Conservation (phyloP, 2,797 vertebrate genomes). For the Oreochromis mossambicus region DNA sequence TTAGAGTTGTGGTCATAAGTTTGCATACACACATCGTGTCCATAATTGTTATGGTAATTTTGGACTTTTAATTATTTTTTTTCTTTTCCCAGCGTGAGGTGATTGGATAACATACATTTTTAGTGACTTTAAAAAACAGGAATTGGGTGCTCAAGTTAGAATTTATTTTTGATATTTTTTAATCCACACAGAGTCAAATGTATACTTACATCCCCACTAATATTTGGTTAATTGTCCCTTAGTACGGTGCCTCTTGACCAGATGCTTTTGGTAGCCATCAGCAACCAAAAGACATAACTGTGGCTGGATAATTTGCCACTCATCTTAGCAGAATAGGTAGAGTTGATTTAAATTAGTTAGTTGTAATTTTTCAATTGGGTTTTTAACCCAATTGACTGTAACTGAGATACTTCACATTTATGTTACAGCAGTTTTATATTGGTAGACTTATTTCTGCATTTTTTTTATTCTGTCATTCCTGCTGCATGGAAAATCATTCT, state of each 20-base stretch:
- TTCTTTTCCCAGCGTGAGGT: neutral
- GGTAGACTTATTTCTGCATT: neutral
- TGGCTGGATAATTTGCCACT: rapidly evolving
- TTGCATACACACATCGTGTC: neutral
- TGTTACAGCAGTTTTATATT: neutral
- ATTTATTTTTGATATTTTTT: neutral
- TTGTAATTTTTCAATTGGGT: neutral
- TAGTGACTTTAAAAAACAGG: neutral
- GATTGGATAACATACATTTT: neutral
- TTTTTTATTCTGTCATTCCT: neutral
- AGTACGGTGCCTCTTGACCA: neutral
- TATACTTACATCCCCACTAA: neutral
- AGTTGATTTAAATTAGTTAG: neutral
- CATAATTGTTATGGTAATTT: rapidly evolving
- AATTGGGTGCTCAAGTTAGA: neutral
- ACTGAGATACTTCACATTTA: neutral
- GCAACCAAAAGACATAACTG: neutral
- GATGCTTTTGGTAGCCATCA: neutral
- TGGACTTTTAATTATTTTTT: neutral
- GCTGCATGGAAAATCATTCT: neutral
- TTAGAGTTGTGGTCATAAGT: neutral
- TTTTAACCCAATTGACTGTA: neutral
- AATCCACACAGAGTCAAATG: neutral
- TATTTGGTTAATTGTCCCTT: neutral
- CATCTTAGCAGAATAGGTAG: neutral